phyloP scores from a whole-genome alignment of 1,140 invertebrate genomes.

The Frieseomelitta varia region DNA sequence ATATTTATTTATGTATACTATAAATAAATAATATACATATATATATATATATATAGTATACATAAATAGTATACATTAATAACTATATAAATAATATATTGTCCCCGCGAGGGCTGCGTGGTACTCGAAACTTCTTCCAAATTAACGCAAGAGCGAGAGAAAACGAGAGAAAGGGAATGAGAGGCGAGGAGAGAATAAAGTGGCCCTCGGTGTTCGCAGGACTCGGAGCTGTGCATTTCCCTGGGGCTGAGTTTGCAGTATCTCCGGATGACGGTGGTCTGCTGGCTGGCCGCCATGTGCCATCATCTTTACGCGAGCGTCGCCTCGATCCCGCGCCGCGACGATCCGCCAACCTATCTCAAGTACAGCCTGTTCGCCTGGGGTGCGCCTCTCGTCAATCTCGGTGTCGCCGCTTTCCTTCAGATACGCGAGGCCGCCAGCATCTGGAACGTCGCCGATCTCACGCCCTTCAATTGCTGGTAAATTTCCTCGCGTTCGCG shows the following conservation, averaged over 20 bases:
- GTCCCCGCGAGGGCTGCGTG: no score
- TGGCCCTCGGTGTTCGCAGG: constrained; percentile 76
- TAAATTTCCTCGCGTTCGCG: constrained; percentile 40
- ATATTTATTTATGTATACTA: no score
- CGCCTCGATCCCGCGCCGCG: constrained; percentile 76
- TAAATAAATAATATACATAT: no score
- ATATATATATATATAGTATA: no score
- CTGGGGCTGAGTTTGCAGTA: constrained; percentile 85
- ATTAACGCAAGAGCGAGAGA: neutral
- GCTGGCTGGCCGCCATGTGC: constrained; percentile 85
- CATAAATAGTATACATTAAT: no score
- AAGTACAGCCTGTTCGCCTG: constrained; percentile 82
- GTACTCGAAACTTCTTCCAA: neutral
- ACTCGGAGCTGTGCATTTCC: constrained; percentile 85
- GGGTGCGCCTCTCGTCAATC: constrained; percentile 79
- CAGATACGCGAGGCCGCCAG: constrained; percentile 74
- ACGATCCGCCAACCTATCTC: constrained; percentile 79
- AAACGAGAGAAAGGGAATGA: no score
- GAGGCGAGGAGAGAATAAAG: neutral
- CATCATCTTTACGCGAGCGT: constrained; percentile 83
- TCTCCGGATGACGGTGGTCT: constrained; percentile 84
- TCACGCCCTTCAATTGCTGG: constrained; percentile 82
- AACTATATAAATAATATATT: no score
- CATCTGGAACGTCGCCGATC: constrained; percentile 75
- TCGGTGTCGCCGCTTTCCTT: constrained; percentile 72